These are phyloP conservation scores for Bagarius yarrelli DNA, from an alignment of 2,113 vertebrate genomes.

Conservation along the genomic window DNA sequence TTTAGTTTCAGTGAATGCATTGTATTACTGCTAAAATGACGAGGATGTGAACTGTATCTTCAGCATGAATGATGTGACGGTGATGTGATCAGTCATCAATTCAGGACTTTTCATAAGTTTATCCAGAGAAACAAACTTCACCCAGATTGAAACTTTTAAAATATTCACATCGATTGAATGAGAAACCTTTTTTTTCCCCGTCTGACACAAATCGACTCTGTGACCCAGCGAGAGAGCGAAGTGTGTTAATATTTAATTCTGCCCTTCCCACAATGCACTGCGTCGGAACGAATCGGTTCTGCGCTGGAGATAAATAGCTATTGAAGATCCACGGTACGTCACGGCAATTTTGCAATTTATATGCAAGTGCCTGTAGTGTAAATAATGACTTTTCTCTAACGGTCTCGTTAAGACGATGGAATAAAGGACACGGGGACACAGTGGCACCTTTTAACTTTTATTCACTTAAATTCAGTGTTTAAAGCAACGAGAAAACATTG, in stretches of 20 bases:
- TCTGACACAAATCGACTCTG: conserved; percentile 62
- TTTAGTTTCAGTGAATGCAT: too few species aligned
- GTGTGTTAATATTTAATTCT: conserved; percentile 74
- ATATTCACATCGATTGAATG: neutral
- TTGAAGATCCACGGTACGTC: conserved; percentile 52
- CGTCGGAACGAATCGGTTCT: conserved; percentile 68
- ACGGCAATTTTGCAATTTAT: conserved; percentile 48
- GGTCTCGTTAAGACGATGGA: conserved; percentile 1
- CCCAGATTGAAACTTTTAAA: neutral
- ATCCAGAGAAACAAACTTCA: conserved; percentile 16
- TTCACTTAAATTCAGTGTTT: conserved; percentile 94
- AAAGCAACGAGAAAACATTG: conserved; percentile 99
- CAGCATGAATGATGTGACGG: too few species aligned
- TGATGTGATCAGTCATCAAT: too few species aligned
- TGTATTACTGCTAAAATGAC: too few species aligned
- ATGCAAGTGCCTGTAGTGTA: conserved; percentile 41
- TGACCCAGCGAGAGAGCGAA: conserved; percentile 66
- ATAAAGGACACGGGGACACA: conserved; percentile 42
- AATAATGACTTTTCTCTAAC: conserved; percentile 27
- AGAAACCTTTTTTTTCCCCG: conserved; percentile 48
- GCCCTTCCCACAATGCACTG: conserved; percentile 65
- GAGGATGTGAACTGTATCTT: too few species aligned
- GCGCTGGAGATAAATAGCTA: conserved; percentile 65
- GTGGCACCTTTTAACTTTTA: conserved; percentile 73
- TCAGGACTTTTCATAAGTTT: too few species aligned